These are phyloP conservation scores for Seladonia tumulorum DNA, from an alignment of 2,888 invertebrate species.

Conservation along the genomic window DNA sequence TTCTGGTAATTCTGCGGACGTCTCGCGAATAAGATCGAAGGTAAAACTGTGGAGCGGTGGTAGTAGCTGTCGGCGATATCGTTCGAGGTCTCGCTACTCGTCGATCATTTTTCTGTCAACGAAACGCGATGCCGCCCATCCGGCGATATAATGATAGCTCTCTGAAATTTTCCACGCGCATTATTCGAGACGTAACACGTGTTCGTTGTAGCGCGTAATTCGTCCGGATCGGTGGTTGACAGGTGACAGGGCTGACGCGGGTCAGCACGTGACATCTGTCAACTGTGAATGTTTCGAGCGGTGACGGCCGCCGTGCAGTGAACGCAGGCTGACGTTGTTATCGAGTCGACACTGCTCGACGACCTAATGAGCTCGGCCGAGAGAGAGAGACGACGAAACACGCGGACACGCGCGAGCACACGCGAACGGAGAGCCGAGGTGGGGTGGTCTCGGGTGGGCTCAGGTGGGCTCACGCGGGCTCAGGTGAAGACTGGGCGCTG, in stretches of 20 bases:
- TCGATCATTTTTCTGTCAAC: constrained; percentile 71
- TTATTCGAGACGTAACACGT: constrained; percentile 75
- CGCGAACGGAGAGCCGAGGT: neutral
- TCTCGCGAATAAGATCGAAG: neutral
- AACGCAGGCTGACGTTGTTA: constrained; percentile 70
- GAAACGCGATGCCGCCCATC: constrained; percentile 47
- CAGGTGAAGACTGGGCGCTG: neutral
- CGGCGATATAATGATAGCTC: constrained; percentile 72
- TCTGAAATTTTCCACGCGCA: constrained; percentile 72
- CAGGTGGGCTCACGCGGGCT: neutral
- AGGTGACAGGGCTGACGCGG: constrained; percentile 80
- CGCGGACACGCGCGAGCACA: neutral
- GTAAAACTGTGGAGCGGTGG: neutral
- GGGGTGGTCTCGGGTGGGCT: neutral
- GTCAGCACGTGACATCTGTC: constrained; percentile 81
- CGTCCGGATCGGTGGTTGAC: constrained; percentile 80
- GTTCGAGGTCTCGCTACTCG: constrained; percentile 56
- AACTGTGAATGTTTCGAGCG: constrained; percentile 80
- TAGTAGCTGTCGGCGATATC: constrained; percentile 38
- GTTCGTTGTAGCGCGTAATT: constrained; percentile 79
- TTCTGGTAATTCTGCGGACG: neutral
- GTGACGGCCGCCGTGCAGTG: constrained; percentile 70
- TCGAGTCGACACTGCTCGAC: constrained; percentile 69
- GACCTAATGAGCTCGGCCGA: constrained; percentile 65
- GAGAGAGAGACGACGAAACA: constrained; percentile 17